phyloP scores from a whole-genome alignment of 2,113 vertebrate genomes.

The Electrona antarctica region DNA sequence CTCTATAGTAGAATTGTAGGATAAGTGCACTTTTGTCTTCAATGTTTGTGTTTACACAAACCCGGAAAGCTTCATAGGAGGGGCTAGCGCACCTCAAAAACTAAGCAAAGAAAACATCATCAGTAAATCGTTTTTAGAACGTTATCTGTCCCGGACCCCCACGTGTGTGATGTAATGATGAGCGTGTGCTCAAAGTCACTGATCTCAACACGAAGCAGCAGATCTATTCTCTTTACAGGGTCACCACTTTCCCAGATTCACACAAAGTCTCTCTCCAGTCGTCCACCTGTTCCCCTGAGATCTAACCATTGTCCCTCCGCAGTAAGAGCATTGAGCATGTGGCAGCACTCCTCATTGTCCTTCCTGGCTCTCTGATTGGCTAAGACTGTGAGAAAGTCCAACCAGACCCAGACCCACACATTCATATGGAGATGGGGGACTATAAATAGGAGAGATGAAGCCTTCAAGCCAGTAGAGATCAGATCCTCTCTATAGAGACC shows the following conservation, averaged over 20 bases:
- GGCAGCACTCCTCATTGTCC: conserved; percentile 23
- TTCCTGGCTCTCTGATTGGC: conserved; percentile 38
- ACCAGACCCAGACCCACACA: conserved; percentile 51
- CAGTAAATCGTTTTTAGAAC: too few species aligned
- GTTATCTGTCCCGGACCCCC: not conserved
- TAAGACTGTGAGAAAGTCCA: conserved; percentile 60
- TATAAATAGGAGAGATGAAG: conserved; percentile 46
- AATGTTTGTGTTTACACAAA: too few species aligned
- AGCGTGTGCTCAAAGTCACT: not conserved
- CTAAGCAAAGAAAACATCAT: too few species aligned
- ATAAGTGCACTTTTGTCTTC: too few species aligned
- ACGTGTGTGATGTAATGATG: conserved; percentile 7
- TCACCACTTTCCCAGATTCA: conserved; percentile 39
- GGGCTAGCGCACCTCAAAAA: too few species aligned
- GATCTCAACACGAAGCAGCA: conserved; percentile 10
- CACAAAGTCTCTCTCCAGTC: conserved; percentile 22
- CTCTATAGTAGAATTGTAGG: too few species aligned
- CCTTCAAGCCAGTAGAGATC: conserved; percentile 25
- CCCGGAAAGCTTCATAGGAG: too few species aligned
- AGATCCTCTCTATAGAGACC: conserved; percentile 48
- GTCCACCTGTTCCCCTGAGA: conserved; percentile 48
- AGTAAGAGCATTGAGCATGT: conserved; percentile 11
- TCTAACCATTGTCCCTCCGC: conserved; percentile 33
- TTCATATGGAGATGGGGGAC: conserved; percentile 58
- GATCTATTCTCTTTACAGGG: conserved; percentile 18